phyloP scores from a whole-genome alignment of 2,113 vertebrate species.

The Xyliphius kryptos region DNA sequence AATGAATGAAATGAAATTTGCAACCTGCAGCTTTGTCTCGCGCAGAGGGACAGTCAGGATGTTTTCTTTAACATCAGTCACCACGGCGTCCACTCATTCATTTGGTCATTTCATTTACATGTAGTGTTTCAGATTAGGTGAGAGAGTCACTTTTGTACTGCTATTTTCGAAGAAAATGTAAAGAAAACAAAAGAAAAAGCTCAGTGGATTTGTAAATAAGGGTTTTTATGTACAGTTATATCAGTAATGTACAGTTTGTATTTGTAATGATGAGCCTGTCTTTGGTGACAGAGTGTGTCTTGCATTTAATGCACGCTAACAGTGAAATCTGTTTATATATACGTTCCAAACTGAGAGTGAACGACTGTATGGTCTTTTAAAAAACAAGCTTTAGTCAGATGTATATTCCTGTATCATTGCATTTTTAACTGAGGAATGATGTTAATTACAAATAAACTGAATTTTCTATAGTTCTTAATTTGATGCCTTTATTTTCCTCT shows the following conservation, averaged over 20 bases:
- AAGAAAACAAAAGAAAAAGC: conserved; percentile 10
- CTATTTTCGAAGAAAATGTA: conserved; percentile 69
- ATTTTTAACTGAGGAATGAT: conserved; percentile 99
- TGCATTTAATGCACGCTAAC: conserved; percentile 87
- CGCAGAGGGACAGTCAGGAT: too few species aligned
- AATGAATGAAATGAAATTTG: too few species aligned
- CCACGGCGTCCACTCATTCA: conserved; percentile 6
- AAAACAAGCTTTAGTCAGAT: conserved; percentile 81
- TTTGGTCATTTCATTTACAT: conserved; percentile 57
- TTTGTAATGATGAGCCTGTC: conserved; percentile 70
- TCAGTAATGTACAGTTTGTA: conserved; percentile 56
- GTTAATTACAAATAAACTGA: conserved; percentile 99
- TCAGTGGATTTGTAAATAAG: conserved; percentile 68
- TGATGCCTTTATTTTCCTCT: background rate
- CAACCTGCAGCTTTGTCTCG: too few species aligned
- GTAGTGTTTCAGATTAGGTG: conserved; percentile 68
- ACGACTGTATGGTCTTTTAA: background rate
- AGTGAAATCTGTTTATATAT: conserved; percentile 74
- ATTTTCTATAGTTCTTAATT: conserved; percentile 63
- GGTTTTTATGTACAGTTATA: conserved; percentile 87
- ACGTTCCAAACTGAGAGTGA: conserved; percentile 54
- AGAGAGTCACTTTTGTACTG: conserved; percentile 76
- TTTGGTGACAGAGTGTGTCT: conserved; percentile 87
- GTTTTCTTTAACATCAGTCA: too few species aligned
- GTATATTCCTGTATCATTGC: conserved; percentile 99